Evolutionary conservation across 1,140 invertebrate genomes (phyloP), one percentile per base, ranked within the genome.

Genomic region (Batillaria attramentaria): DNA sequence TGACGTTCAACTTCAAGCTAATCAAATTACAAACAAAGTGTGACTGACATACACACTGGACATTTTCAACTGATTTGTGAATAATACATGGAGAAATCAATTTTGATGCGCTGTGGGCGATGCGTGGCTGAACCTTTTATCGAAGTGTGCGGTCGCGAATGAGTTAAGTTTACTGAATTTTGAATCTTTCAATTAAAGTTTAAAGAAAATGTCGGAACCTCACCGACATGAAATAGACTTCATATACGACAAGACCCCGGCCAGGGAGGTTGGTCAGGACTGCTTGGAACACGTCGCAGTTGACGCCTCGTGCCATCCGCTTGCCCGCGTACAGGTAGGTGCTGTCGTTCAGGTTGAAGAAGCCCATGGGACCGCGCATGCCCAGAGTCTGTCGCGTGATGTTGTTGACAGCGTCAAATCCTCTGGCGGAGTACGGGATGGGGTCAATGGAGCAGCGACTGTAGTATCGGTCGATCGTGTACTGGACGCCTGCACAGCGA

Each of bases 401-500:
- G 72, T 73, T 73, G 3, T 57, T 39, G 3, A 37, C 13, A 24
- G 50, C 46, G 50, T 73, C 72, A 37, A 73, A 73, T 10, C 72
- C 72, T 37, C 35, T 33, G 46, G 72, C 72, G 31, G 54, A 31
- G 13, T 13, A 6, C 16, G 72, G 50, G 37, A 73, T 54, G 31
- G 72, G 72, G 50, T 73, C 72, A 33, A 73, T 73, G 72, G 46
- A 57, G 50, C 72, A 73, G 28, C 13, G n/a, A 16, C 50, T 37
- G 28, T 18, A 13, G 72, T 57, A 35, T 6, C n/a, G 18, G 72
- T 42, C 72, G 46, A 73, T 73, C 28, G 72, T 28, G 72, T 73
- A 73, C 72, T 73, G 72, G 3, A 73, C 72, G 6, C 72, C 72
- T 73, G 72, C n/a, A n/a, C n/a, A n/a, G n/a, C n/a, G n/a, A n/a